A percentile compares a stretch with the other conserved stretches of the same genome.
Conservation (phyloP, 2,888 invertebrate genomes). For the Drosophila cognata region DNA sequence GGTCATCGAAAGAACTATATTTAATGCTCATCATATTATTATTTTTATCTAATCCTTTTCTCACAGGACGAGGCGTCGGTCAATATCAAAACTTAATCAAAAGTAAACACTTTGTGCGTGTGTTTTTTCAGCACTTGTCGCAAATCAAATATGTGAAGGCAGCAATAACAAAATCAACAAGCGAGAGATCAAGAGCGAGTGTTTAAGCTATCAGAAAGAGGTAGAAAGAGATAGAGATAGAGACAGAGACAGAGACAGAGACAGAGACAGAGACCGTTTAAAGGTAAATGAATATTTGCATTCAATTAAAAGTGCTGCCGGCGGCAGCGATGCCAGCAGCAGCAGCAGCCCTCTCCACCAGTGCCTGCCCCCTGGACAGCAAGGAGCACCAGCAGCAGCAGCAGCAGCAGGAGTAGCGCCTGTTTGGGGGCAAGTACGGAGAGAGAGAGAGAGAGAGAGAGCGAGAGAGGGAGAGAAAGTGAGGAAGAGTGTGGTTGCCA, state of each 20-base stretch:
- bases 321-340: conserved; percentile 70
- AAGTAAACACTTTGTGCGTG: conserved; percentile 23
- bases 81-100: not conserved
- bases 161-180: not conserved
- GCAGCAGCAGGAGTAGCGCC: conserved; percentile 21
- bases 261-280: conserved; percentile 23
- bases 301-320: conserved; percentile 62
- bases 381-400: conserved; percentile 28
- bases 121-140: not conserved
- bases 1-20: not conserved
- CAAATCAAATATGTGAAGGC: conserved; percentile 46
- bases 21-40: not conserved
- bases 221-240: not conserved
- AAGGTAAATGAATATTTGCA: conserved; percentile 66
- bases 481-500: not conserved
- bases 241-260: not conserved
- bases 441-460: not conserved
- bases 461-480: not conserved
- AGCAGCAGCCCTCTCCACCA: conserved; percentile 3
- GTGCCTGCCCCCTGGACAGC: conserved; percentile 27
- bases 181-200: not conserved
- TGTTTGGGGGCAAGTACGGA: conserved; percentile 23
- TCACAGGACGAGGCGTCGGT: conserved; percentile 4
- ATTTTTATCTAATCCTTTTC: conserved; percentile 3
- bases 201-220: not conserved